These are phyloP conservation scores for Drosophila setosimentum DNA, from an alignment of 2,888 invertebrate genomes.

Conservation along the genomic window DNA sequence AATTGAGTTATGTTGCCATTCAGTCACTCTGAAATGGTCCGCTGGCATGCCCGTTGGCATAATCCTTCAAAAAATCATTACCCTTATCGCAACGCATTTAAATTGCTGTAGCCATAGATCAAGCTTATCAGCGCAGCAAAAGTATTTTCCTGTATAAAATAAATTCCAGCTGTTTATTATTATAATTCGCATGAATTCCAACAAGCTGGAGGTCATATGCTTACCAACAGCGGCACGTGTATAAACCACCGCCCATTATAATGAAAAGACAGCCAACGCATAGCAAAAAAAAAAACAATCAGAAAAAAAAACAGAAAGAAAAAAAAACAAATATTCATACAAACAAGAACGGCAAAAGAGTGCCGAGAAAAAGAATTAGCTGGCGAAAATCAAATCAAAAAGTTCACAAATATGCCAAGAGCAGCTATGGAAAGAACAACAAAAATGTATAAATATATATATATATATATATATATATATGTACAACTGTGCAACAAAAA, in stretches of 20 bases:
- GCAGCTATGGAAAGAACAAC: conserved; percentile 15
- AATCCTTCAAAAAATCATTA: conserved; percentile 61
- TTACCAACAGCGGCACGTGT: conserved; percentile 13
- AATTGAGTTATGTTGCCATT: conserved; percentile 64
- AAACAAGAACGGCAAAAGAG: conserved; percentile 31
- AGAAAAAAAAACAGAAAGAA: conserved; percentile 18
- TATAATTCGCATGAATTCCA: conserved; percentile 71
- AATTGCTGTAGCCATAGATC: conserved; percentile 68
- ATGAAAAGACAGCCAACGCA: conserved; percentile 42
- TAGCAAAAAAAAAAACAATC: conserved; percentile 22
- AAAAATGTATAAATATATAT: no score
- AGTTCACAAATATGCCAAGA: conserved; percentile 79
- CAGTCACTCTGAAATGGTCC: conserved; percentile 44
- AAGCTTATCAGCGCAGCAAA: conserved; percentile 76
- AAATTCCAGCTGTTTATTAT: conserved; percentile 76
- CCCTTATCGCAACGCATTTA: conserved; percentile 66
- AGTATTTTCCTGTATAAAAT: conserved; percentile 77
- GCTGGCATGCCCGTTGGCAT: conserved; percentile 44
- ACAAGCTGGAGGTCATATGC: conserved; percentile 41
- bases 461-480: conserved; percentile 9
- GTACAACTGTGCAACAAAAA: conserved; percentile 61
- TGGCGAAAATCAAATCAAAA: conserved; percentile 77
- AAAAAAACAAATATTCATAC: neutral
- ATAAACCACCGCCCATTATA: conserved; percentile 4
- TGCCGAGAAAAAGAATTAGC: conserved; percentile 22